A percentile compares a stretch with the other conserved stretches of the same genome.
Conservation (phyloP, 1,140 invertebrate species). For the Temnothorax longispinosus region DNA sequence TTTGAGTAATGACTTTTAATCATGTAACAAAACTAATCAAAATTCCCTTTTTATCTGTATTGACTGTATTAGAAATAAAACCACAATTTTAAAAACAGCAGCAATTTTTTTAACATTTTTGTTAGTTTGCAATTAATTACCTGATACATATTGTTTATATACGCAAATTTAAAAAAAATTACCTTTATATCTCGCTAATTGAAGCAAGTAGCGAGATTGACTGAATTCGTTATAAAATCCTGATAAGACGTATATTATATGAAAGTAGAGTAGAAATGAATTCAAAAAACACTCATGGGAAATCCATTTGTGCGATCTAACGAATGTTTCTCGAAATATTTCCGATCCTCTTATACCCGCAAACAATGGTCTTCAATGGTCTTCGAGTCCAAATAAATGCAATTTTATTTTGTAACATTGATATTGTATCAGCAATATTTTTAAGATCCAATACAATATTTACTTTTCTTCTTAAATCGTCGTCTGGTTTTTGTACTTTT, state of each 20-base stretch:
- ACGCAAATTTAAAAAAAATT: neutral
- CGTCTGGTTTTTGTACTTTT: constrained; percentile 24
- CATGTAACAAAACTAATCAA: neutral
- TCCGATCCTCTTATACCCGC: neutral
- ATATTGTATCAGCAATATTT: constrained; percentile 19
- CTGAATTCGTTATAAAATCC: neutral
- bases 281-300: neutral
- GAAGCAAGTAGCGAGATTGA: neutral
- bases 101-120: neutral
- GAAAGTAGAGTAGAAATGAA: neutral
- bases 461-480: constrained; percentile 2
- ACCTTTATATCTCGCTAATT: neutral
- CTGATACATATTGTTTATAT: neutral
- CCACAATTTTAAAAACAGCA: neutral
- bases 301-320: neutral
- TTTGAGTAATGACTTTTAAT: neutral
- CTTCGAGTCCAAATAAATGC: constrained; percentile 26
- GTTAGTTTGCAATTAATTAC: neutral
- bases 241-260: neutral
- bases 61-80: neutral
- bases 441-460: constrained; percentile 14
- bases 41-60: neutral
- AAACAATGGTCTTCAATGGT: neutral
- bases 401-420: constrained; percentile 48
- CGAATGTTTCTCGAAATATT: neutral